Evolutionary conservation across 1,140 invertebrate species (phyloP).

Genomic region (Anastatus disparis): DNA sequence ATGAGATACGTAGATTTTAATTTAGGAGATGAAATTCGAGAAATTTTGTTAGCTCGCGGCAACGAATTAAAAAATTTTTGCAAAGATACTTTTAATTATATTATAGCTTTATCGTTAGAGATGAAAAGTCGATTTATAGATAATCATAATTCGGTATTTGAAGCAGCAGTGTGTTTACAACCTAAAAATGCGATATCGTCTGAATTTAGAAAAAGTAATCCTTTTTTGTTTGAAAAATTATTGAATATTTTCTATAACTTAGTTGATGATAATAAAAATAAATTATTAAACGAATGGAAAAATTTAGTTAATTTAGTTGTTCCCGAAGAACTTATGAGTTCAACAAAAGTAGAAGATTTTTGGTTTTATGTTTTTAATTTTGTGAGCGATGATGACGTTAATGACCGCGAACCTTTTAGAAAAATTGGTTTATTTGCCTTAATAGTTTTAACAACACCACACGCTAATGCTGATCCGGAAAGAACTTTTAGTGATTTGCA

Average conservation of each 20-base stretch:
- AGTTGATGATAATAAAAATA: neutral
- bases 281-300: too few species aligned
- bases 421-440: neutral
- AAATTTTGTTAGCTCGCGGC: neutral
- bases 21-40: neutral
- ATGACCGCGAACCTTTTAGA: neutral
- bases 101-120: neutral
- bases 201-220: neutral
- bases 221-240: neutral
- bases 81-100: neutral
- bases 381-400: neutral
- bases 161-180: neutral
- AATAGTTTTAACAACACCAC: neutral
- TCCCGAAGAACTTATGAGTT: neutral
- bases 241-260: neutral
- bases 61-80: neutral
- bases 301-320: neutral
- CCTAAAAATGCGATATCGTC: neutral
- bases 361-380: neutral
- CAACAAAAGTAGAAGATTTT: neutral
- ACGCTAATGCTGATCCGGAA: neutral
- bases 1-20: neutral
- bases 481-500: neutral
- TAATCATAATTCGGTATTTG: neutral
- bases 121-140: neutral